Conservation (phyloP, 2,888 invertebrate genomes). For the Pachydiplax longipennis region DNA sequence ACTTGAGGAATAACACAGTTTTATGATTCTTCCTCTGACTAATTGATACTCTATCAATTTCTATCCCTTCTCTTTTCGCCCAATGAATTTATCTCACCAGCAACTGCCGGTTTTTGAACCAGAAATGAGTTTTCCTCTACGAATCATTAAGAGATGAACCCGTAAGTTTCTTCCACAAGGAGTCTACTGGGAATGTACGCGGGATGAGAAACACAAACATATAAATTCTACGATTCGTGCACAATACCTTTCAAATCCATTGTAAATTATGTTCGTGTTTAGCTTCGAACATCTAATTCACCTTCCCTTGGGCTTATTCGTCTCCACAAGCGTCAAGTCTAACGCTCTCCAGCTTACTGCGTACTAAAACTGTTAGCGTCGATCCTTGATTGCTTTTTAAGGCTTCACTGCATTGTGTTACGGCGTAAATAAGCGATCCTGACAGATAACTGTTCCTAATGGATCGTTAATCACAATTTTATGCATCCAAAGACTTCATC, state of each 20-base stretch:
- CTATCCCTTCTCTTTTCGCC: neutral
- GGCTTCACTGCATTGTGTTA: neutral
- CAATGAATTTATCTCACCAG: neutral
- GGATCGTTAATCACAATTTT: slow-evolving; percentile 35
- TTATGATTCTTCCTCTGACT: neutral
- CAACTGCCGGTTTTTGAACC: neutral
- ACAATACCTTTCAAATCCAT: too few relatives aligned
- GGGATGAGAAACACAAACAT: too few relatives aligned
- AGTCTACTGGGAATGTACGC: too few relatives aligned
- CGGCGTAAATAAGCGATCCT: slow-evolving; percentile 23
- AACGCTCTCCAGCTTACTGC: neutral
- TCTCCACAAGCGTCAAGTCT: neutral
- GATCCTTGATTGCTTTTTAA: slow-evolving; percentile 12
- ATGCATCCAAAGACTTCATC: slow-evolving; percentile 31
- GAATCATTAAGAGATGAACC: too few relatives aligned
- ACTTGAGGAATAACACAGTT: neutral
- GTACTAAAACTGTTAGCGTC: neutral
- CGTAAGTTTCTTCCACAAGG: too few relatives aligned
- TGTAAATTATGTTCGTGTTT: too few relatives aligned
- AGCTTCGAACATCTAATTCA: neutral
- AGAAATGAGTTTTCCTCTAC: neutral
- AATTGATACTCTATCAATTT: neutral
- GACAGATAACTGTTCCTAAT: slow-evolving; percentile 29
- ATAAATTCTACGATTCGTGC: too few relatives aligned
- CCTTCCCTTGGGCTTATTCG: neutral